These are phyloP conservation scores for Dastarcus helophoroides DNA, from an alignment of 2,888 invertebrate genomes.

Conservation along the genomic window DNA sequence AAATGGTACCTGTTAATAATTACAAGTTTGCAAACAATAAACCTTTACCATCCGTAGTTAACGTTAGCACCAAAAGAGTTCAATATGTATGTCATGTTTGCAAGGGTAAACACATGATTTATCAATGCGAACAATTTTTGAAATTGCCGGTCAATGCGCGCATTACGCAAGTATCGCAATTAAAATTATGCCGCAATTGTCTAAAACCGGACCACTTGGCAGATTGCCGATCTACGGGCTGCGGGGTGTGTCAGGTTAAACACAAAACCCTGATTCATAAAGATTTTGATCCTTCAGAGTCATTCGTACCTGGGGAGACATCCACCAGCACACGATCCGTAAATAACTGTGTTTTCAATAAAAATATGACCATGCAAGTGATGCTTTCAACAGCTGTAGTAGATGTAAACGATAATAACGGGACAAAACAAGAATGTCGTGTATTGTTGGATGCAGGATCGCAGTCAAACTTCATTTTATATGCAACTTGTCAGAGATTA, in stretches of 20 bases:
- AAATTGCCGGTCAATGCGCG: constrained; percentile 6
- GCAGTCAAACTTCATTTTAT: constrained; percentile 1
- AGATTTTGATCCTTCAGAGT: constrained; percentile 3
- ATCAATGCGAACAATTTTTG: constrained; percentile 12
- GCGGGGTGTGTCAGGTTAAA: constrained; percentile 14
- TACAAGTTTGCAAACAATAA: neutral
- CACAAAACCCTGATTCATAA: constrained; percentile 12
- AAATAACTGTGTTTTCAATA: neutral
- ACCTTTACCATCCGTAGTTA: neutral
- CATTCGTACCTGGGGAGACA: neutral
- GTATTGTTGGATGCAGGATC: constrained; percentile 5
- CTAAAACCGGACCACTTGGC: constrained; percentile 13
- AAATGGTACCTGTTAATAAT: neutral
- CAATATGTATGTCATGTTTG: constrained; percentile 11
- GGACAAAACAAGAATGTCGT: constrained; percentile 1
- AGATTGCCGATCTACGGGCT: constrained; percentile 13
- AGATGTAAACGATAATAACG: constrained; percentile 9
- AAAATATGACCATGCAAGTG: too few relatives aligned
- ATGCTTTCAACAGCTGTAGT: constrained; percentile 15
- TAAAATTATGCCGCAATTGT: constrained; percentile 16
- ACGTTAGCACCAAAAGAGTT: neutral
- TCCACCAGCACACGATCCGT: constrained; percentile 3
- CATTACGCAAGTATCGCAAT: constrained; percentile 9
- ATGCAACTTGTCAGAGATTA: neutral
- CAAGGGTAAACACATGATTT: constrained; percentile 12